These are phyloP conservation scores for Manduca sexta DNA, from an alignment of 1,140 invertebrate genomes.

Conservation along the genomic window DNA sequence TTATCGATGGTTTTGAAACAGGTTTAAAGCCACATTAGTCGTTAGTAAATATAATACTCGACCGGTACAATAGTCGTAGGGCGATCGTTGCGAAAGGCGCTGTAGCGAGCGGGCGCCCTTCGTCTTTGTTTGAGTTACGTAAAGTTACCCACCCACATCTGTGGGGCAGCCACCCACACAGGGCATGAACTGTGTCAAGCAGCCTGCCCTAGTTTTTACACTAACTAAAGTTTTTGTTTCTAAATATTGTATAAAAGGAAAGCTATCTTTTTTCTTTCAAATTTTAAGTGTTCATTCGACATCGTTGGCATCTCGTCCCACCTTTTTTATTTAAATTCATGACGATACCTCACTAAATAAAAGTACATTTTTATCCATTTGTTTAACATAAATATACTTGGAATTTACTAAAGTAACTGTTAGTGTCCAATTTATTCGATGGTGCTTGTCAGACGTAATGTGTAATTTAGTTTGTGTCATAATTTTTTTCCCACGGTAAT, in stretches of 20 bases:
- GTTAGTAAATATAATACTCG: no score
- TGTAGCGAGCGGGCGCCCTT: conserved; percentile 58
- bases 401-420: no score
- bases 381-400: no score
- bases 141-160: conserved; percentile 50
- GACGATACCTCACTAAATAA: no score
- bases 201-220: conserved; percentile 51
- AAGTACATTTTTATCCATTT: no score
- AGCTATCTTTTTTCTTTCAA: not conserved
- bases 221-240: conserved; percentile 31
- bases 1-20: no score
- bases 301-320: no score
- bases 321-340: no score
- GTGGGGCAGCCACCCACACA: conserved; percentile 52
- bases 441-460: not conserved
- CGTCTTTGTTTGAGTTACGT: conserved; percentile 58
- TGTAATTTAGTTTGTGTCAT: no score
- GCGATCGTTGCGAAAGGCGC: conserved; percentile 41
- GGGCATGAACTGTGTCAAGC: conserved; percentile 58
- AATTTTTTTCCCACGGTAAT: no score
- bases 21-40: no score
- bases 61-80: conserved; percentile 24
- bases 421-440: not conserved
- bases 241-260: conserved; percentile 21
- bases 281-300: no score